Conservation (phyloP, 2,888 invertebrate genomes). For the Leucophenga maculata region DNA sequence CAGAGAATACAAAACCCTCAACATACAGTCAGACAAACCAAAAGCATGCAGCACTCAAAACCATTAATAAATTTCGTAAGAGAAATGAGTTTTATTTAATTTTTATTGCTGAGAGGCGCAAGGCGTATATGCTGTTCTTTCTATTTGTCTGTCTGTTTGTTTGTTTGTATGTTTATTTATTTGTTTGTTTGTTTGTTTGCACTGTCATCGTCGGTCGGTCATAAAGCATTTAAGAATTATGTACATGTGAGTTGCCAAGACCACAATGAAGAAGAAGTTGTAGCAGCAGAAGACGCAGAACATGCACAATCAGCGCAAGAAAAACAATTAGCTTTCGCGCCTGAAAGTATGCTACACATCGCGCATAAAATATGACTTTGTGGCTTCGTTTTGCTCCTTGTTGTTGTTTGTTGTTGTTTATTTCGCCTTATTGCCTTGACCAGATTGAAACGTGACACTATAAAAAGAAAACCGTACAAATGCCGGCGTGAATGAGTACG, state of each 20-base stretch:
- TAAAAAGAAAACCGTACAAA: background rate
- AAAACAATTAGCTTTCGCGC: conserved; percentile 25
- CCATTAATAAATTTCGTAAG: conserved; percentile 60
- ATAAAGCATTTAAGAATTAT: conserved; percentile 26
- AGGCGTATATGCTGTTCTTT: background rate
- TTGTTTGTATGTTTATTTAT: background rate
- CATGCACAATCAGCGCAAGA: background rate
- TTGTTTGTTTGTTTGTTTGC: background rate
- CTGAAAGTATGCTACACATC: conserved; percentile 20
- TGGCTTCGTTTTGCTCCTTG: background rate
- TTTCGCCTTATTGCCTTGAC: conserved; percentile 11
- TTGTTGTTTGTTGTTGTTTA: background rate
- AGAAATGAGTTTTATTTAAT: conserved; percentile 62
- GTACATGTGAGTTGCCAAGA: conserved; percentile 5
- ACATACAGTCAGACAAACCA: background rate
- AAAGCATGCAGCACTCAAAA: conserved; percentile 26
- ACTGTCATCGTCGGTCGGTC: background rate
- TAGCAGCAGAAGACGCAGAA: background rate
- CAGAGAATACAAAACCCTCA: background rate
- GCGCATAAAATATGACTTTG: conserved; percentile 14
- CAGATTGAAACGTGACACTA: conserved; percentile 25
- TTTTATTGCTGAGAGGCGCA: conserved; percentile 48
- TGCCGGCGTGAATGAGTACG: no score
- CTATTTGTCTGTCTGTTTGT: background rate
- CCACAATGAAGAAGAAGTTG: background rate